phyloP scores from a whole-genome alignment of 92 coral and sea anemone species.

The Pocillopora meandrina region DNA sequence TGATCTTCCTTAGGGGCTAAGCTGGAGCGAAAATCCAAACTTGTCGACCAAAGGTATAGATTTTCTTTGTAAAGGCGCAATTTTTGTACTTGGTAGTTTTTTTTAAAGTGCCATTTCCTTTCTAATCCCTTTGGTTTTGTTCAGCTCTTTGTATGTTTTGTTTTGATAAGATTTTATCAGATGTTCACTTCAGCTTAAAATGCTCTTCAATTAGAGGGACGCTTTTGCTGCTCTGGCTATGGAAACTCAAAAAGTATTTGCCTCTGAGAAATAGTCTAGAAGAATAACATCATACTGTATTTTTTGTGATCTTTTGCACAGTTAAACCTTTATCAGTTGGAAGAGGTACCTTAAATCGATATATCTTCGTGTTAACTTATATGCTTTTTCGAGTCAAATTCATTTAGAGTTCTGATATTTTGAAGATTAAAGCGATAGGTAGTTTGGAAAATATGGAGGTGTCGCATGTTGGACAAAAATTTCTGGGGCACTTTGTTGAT shows the following conservation, averaged over 20 bases:
- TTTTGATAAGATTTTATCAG: conserved; percentile 42
- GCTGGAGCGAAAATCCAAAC: neutral
- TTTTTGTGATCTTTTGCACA: neutral
- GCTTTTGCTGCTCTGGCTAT: neutral
- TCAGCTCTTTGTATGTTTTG: conserved; percentile 25
- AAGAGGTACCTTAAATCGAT: neutral
- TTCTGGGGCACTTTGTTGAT: conserved; percentile 20
- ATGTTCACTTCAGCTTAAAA: conserved; percentile 37
- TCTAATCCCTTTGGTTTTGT: conserved; percentile 14
- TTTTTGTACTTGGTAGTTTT: neutral
- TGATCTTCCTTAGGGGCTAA: neutral
- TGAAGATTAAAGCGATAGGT: conserved; percentile 25
- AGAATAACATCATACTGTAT: neutral
- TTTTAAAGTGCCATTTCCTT: conserved; percentile 24
- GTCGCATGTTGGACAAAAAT: conserved; percentile 30
- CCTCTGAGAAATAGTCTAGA: neutral
- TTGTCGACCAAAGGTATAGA: conserved; percentile 30
- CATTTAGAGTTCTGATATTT: neutral
- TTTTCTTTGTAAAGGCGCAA: neutral
- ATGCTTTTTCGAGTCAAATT: neutral
- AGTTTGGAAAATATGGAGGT: conserved; percentile 38
- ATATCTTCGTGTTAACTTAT: neutral
- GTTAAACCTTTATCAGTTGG: neutral
- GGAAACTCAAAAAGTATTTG: neutral
- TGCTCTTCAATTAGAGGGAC: conserved; percentile 18